phyloP scores from a whole-genome alignment of 2,888 invertebrate genomes.

The Leucophenga montana region DNA sequence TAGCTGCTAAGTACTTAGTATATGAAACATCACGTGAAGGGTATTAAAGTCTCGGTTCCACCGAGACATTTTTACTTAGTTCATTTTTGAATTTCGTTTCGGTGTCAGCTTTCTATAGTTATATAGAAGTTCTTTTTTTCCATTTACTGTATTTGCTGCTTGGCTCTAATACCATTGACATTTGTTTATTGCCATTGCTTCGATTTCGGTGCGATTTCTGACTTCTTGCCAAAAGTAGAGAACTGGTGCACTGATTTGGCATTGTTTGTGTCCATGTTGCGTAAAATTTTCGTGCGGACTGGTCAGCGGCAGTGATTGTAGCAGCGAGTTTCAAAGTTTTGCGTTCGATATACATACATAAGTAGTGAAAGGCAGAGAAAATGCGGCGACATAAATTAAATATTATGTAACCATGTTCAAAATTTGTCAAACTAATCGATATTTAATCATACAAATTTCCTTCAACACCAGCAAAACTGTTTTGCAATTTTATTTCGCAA shows the following conservation, averaged over 20 bases:
- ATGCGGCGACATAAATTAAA: no score
- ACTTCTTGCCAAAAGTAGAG: conserved; percentile 58
- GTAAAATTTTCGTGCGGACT: conserved; percentile 27
- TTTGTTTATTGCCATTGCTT: conserved; percentile 56
- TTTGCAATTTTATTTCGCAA: no score
- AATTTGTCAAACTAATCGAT: no score
- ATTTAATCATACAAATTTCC: no score
- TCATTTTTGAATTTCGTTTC: no score
- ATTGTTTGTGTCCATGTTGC: conserved; percentile 22
- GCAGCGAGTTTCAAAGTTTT: background rate
- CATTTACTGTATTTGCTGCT: background rate
- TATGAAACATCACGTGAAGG: no score
- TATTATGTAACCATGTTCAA: conserved; percentile 28
- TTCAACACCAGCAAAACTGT: no score
- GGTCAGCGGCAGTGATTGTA: background rate
- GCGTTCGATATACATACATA: conserved; percentile 54
- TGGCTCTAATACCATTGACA: conserved; percentile 31
- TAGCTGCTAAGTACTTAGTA: no score
- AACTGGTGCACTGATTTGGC: conserved; percentile 31
- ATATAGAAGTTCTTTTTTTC: background rate
- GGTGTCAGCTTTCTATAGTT: no score
- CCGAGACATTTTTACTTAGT: no score
- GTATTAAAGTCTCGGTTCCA: no score
- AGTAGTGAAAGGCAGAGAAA: conserved; percentile 58
- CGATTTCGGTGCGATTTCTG: conserved; percentile 55